phyloP scores from a whole-genome alignment of 2,888 invertebrate genomes.

The Coremacera marginata region DNA sequence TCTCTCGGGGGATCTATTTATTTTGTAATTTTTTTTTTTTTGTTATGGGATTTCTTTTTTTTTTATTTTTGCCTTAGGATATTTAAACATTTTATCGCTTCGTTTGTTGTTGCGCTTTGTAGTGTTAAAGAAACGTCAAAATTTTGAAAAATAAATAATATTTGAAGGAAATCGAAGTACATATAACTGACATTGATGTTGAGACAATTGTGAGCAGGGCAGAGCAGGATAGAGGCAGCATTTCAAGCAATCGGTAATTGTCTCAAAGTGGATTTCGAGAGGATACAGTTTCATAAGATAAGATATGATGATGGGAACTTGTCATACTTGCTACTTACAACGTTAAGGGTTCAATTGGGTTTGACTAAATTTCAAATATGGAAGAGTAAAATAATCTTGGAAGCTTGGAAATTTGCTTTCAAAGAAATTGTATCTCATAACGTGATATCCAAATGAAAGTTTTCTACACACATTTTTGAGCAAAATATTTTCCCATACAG shows the following conservation, averaged over 20 bases:
- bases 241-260: background rate
- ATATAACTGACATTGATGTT: background rate
- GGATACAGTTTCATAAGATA: too few relatives aligned
- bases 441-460: too few relatives aligned
- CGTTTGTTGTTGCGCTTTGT: background rate
- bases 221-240: background rate
- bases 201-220: background rate
- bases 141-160: background rate
- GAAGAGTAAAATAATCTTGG: too few relatives aligned
- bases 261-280: background rate
- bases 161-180: background rate
- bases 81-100: background rate
- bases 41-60: constrained; percentile 19
- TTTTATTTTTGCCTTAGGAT: background rate
- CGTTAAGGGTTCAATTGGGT: too few relatives aligned
- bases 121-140: background rate
- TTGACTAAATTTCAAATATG: too few relatives aligned
- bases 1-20: constrained; percentile 28
- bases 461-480: too few relatives aligned
- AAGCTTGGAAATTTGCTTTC: too few relatives aligned
- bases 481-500: too few relatives aligned
- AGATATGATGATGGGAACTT: too few relatives aligned
- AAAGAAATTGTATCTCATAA: too few relatives aligned
- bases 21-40: constrained; percentile 23
- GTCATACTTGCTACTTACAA: too few relatives aligned